phyloP scores from a whole-genome alignment of 2,113 vertebrate genomes.

The Isurus oxyrinchus region DNA sequence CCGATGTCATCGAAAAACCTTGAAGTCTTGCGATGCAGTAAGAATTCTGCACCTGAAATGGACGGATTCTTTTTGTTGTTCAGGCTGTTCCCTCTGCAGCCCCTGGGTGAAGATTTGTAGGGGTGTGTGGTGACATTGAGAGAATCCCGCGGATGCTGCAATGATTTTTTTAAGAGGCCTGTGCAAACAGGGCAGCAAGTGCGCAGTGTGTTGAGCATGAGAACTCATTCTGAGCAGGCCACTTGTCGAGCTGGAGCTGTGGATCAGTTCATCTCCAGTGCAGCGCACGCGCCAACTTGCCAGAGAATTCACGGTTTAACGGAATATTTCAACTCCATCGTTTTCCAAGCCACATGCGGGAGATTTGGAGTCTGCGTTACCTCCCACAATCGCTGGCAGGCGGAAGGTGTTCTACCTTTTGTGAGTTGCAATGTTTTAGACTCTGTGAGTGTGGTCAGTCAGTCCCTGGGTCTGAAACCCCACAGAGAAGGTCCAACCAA shows the following conservation, averaged over 20 bases:
- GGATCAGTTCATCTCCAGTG: too few relatives aligned
- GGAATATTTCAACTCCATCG: neutral
- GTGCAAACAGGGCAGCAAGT: neutral
- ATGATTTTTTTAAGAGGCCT: too few relatives aligned
- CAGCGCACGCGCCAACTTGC: too few relatives aligned
- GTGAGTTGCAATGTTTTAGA: neutral
- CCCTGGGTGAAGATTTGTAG: too few relatives aligned
- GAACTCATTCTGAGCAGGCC: neutral
- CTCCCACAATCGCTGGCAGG: neutral
- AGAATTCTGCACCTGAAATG: neutral
- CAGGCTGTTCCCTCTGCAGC: too few relatives aligned
- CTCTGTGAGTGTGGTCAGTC: too few relatives aligned
- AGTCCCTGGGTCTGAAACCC: too few relatives aligned
- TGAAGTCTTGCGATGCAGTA: neutral
- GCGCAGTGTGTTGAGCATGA: neutral
- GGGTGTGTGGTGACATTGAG: neutral
- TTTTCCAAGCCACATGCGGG: neutral
- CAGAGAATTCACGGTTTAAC: neutral
- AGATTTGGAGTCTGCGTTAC: neutral
- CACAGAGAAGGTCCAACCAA: too few relatives aligned
- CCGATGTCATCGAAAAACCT: neutral
- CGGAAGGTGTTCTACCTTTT: neutral
- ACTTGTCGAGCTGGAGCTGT: too few relatives aligned
- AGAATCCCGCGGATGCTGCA: too few relatives aligned
- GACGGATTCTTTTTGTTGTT: too few relatives aligned